These are phyloP conservation scores for Zaprionus vittiger DNA, from an alignment of 1,140 invertebrate species.

Conservation along the genomic window DNA sequence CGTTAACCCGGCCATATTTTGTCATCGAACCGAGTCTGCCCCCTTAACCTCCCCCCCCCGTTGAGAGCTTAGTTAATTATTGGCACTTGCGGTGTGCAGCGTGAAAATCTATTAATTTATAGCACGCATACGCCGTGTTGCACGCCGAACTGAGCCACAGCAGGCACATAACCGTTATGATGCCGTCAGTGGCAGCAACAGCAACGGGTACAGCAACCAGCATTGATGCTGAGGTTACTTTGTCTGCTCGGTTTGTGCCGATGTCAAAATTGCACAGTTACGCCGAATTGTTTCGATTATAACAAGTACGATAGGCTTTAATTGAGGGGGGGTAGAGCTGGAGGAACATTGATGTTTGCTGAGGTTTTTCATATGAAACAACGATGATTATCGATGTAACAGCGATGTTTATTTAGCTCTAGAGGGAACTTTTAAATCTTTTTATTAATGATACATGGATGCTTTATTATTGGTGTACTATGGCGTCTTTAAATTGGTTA, in stretches of 20 bases:
- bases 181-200: conserved; percentile 34
- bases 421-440: too few species aligned
- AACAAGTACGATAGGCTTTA: background rate
- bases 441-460: too few species aligned
- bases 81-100: conserved; percentile 49
- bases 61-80: conserved; percentile 69
- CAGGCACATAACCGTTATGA: conserved; percentile 33
- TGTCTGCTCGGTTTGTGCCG: background rate
- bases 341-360: too few species aligned
- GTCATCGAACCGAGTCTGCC: conserved; percentile 23
- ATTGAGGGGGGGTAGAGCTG: too few species aligned
- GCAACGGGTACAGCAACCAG: background rate
- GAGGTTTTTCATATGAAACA: too few species aligned
- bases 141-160: background rate
- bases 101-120: conserved; percentile 70
- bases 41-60: background rate
- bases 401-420: too few species aligned
- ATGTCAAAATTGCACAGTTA: background rate
- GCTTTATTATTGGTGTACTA: too few species aligned
- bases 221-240: conserved; percentile 19
- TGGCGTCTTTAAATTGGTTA: too few species aligned
- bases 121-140: conserved; percentile 44
- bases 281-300: conserved; percentile 10
- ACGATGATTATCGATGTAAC: too few species aligned
- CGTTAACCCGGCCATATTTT: conserved; percentile 39